Evolutionary conservation across 2,113 vertebrate genomes (phyloP), one percentile per base, ranked within the genome.

Genomic region (Chaetodon auriga): DNA sequence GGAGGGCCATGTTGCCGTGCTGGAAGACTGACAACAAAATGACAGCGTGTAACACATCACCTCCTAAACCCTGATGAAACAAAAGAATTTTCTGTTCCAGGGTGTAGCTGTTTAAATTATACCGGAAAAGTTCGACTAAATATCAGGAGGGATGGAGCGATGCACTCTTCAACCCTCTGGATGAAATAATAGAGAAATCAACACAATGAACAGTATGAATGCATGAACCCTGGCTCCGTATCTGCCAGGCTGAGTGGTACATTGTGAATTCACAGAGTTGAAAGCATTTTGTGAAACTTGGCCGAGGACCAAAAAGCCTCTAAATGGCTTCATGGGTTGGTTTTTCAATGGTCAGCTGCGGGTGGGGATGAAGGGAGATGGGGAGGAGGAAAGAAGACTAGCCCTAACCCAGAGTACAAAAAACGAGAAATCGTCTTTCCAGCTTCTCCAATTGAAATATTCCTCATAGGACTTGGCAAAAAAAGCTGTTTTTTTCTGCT

Each of bases 281-380:
- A 81, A 84, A 86, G 71, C 54, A 21, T 78, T 87, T 75, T 70
- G 23, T 8, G n/a, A 38, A 80, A 72, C 49, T 85, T 90, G 85
- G 85, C 87, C 13, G 19, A 0, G 54, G 70, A 83, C 81, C 89
- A 90, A 81, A 81, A 80, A 78, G 21, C 80, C 78, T 78, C 68
- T 71, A 75, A 85, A 89, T 43, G 77, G 79, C 63, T 87, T 57
- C 68, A 73, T 41, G 71, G 76, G 82, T 19, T 23, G 19, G n/a
- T 55, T 81, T 77, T n/a, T 71, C 63, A 71, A 73, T 41, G 81
- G 81, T 89, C 83, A 89, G 87, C 81, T 81, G 90, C 57, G 68
- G 90, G 87, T 74, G 78, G 65, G 45, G 77, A 57, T 18, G 38
- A 63, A 78, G 49, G 62, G n/a, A 57, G 79, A 49, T 25, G 66